These are phyloP conservation scores for Epinephelus cyanopodus DNA, from an alignment of 2,113 vertebrate genomes.

Conservation along the genomic window DNA sequence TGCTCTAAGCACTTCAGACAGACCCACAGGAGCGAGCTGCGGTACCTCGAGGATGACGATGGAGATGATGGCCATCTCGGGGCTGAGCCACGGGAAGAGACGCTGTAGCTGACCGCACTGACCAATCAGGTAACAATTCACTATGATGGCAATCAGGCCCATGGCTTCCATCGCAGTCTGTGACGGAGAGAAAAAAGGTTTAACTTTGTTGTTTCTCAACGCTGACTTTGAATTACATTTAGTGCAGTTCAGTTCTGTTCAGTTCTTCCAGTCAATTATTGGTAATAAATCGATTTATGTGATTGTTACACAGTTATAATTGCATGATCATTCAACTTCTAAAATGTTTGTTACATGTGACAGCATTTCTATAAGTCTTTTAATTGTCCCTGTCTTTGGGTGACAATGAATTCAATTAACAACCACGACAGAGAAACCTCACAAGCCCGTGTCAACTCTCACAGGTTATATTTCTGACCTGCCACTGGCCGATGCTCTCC, in stretches of 20 bases:
- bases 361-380: background rate
- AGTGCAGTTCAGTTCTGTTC: background rate
- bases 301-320: background rate
- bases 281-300: background rate
- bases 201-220: background rate
- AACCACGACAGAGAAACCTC: background rate
- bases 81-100: constrained; percentile 96
- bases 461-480: constrained; percentile 83
- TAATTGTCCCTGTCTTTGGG: background rate
- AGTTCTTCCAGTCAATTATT: background rate
- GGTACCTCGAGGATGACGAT: constrained; percentile 97
- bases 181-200: constrained; percentile 5
- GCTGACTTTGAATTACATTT: background rate
- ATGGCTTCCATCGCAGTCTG: constrained; percentile 98
- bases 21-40: background rate
- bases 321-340: background rate
- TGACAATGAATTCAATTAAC: background rate
- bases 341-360: background rate
- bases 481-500: constrained; percentile 96
- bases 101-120: constrained; percentile 97
- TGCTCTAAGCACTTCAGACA: background rate
- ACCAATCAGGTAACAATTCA: constrained; percentile 98
- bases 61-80: constrained; percentile 95
- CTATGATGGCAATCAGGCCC: constrained; percentile 95
- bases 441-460: background rate